phyloP scores from a whole-genome alignment of 2,797 vertebrate species.

The Acanthurus lineatus region DNA sequence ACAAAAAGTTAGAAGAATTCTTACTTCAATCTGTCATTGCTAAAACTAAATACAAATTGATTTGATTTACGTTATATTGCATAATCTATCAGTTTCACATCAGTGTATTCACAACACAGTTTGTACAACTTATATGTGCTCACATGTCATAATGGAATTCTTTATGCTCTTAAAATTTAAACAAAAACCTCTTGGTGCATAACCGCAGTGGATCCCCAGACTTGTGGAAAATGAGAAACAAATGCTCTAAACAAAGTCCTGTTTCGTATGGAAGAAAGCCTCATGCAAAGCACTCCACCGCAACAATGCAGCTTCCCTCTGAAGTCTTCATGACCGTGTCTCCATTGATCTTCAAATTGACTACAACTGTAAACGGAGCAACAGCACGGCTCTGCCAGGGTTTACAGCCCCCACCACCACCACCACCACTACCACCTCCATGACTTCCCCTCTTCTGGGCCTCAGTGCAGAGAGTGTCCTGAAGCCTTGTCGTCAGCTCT shows the following conservation, averaged over 20 bases:
- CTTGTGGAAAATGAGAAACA: conserved; percentile 78
- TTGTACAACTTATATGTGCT: conserved; percentile 55
- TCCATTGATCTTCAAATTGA: conserved; percentile 69
- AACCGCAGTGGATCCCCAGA: conserved; percentile 60
- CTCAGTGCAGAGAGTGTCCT: conserved; percentile 47
- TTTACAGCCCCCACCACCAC: conserved; percentile 10
- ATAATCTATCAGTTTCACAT: conserved; percentile 39
- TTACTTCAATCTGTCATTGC: neutral
- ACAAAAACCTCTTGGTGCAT: conserved; percentile 59
- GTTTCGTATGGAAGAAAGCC: conserved; percentile 47
- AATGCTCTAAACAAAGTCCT: conserved; percentile 71
- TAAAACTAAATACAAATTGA: conserved; percentile 21
- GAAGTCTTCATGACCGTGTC: conserved; percentile 61
- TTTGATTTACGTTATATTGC: conserved; percentile 36
- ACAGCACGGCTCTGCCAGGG: conserved; percentile 42
- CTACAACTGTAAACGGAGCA: conserved; percentile 65
- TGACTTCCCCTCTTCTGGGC: conserved; percentile 44
- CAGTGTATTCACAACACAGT: conserved; percentile 31
- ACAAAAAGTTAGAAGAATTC: neutral
- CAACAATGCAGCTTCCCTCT: conserved; percentile 77
- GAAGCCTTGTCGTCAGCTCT: conserved; percentile 69
- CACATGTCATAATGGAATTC: conserved; percentile 55
- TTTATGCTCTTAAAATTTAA: conserved; percentile 62
- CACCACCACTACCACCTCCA: conserved; percentile 1
- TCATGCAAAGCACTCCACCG: conserved; percentile 63